phyloP scores from a whole-genome alignment of 2,888 invertebrate species.

The Ectemnius cavifrons region DNA sequence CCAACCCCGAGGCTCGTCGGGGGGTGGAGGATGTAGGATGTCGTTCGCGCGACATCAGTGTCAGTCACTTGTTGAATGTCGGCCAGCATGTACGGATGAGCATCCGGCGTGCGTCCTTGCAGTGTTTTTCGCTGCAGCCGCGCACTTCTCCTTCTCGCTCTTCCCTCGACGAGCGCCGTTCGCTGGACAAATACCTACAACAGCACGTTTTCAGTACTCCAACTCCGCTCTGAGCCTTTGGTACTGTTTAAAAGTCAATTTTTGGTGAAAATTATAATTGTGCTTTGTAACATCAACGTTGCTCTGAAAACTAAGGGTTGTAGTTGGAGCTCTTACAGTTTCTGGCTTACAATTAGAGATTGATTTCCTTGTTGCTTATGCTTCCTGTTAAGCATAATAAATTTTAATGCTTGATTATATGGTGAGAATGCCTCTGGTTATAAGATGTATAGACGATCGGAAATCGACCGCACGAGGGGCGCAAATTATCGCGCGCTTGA shows the following conservation, averaged over 20 bases:
- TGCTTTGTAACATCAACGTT: too few species aligned
- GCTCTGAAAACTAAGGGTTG: too few species aligned
- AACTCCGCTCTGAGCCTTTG: too few species aligned
- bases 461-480: conserved; percentile 9
- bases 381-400: too few species aligned
- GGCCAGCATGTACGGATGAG: conserved; percentile 56
- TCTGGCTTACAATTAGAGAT: too few species aligned
- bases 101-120: conserved; percentile 56
- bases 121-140: conserved; percentile 51
- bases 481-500: conserved; percentile 30
- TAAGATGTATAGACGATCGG: background rate
- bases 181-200: conserved; percentile 36
- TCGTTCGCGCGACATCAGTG: conserved; percentile 60
- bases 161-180: conserved; percentile 28
- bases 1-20: conserved; percentile 24
- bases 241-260: too few species aligned
- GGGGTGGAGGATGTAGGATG: conserved; percentile 52
- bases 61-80: conserved; percentile 71
- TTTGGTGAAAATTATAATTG: too few species aligned
- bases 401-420: too few species aligned
- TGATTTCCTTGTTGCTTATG: too few species aligned
- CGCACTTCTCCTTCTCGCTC: conserved; percentile 36
- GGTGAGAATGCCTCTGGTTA: too few species aligned
- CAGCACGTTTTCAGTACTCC: conserved; percentile 11
- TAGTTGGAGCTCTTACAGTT: too few species aligned